Percentiles rank a stretch among this genome's conserved stretches.
Conservation (phyloP, 2,797 vertebrate genomes). For the Furcifer pardalis region DNA sequence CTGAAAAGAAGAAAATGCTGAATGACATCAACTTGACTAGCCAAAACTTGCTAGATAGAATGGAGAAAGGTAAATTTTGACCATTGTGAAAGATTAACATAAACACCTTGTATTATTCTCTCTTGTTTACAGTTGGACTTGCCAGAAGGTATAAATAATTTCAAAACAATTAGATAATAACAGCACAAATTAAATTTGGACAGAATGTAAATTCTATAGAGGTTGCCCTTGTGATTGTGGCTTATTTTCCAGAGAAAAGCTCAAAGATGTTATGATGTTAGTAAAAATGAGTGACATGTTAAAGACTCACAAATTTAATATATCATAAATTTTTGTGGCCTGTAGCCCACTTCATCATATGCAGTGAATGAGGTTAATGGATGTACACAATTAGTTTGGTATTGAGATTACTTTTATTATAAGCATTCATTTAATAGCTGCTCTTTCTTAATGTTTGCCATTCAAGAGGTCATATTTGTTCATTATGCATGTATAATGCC, state of each 20-base stretch:
- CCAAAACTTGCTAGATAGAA: conserved; percentile 80
- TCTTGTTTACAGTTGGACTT: neutral
- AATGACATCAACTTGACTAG: conserved; percentile 78
- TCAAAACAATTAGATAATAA: neutral
- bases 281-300: neutral
- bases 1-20: conserved; percentile 75
- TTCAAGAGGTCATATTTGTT: neutral
- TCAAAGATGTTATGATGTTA: neutral
- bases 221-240: no score
- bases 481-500: no score
- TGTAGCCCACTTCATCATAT: no score
- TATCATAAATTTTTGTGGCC: no score
- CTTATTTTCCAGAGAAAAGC: no score
- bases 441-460: no score
- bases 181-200: neutral
- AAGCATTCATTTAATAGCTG: no score
- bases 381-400: neutral
- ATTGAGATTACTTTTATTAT: no score
- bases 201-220: neutral
- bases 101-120: neutral
- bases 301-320: no score
- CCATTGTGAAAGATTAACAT: neutral
- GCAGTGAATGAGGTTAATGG: no score
- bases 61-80: conserved; percentile 82
- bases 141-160: neutral